phyloP scores from a whole-genome alignment of 2,113 vertebrate species.

The Acanthisitta chloris region DNA sequence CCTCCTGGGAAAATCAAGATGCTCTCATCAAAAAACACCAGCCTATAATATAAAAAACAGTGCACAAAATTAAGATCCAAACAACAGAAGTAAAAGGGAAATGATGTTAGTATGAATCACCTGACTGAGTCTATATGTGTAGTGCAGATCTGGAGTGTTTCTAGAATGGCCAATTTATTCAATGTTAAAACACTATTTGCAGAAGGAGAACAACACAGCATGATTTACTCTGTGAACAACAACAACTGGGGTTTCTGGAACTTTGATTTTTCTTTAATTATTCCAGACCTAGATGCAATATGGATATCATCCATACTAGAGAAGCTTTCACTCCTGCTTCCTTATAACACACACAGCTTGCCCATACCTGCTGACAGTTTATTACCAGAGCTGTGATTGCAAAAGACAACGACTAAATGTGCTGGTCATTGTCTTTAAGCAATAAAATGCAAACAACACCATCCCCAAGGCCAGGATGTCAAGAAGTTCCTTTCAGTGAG shows the following conservation, averaged over 20 bases:
- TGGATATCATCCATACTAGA: not conserved
- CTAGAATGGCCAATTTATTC: not conserved
- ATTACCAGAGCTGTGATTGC: not conserved
- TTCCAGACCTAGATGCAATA: not conserved
- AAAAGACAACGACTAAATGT: not conserved
- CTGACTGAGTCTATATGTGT: not conserved
- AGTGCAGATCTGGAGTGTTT: accelerated
- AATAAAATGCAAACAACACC: not conserved
- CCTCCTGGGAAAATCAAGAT: not conserved
- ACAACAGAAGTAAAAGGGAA: not conserved
- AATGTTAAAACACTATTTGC: not conserved
- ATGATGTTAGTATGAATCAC: not conserved
- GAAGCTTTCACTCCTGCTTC: not conserved
- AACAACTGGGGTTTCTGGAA: not conserved
- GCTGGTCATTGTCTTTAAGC: not conserved
- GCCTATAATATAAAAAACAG: not conserved
- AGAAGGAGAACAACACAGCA: not conserved
- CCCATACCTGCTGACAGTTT: not conserved
- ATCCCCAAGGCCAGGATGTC: not conserved
- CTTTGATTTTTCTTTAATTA: not conserved
- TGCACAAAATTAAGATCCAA: not conserved
- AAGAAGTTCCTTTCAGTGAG: not conserved
- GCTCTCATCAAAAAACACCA: not conserved
- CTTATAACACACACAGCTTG: not conserved
- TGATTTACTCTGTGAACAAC: not conserved